Conservation (phyloP, 2,113 vertebrate genomes). For the Passer domesticus region DNA sequence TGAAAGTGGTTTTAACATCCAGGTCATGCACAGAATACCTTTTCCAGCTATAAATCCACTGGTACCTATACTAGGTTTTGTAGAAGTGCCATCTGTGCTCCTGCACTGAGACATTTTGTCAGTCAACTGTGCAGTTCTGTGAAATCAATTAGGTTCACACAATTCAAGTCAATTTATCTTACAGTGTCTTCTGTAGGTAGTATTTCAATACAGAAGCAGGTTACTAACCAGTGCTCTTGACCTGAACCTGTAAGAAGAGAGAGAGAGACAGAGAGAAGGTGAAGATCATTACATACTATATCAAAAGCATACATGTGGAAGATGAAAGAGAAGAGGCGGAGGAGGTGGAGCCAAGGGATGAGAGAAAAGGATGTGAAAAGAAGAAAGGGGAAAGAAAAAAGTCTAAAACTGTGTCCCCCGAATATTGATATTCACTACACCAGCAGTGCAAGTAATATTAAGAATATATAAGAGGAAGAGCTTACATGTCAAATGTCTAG, state of each 20-base stretch:
- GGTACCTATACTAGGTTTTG: conserved; percentile 18
- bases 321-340: conserved; percentile 21
- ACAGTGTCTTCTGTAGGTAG: conserved; percentile 11
- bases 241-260: conserved; percentile 29
- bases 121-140: conserved; percentile 41
- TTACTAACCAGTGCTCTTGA: conserved; percentile 35
- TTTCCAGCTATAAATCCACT: conserved; percentile 1
- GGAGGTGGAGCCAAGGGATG: conserved; percentile 38
- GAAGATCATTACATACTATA: conserved; percentile 1
- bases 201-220: conserved; percentile 21
- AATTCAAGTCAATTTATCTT: conserved; percentile 33
- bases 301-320: conserved; percentile 10
- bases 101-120: conserved; percentile 17
- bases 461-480: not conserved
- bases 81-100: conserved; percentile 48
- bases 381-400: conserved; percentile 37
- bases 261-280: not conserved
- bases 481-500: not conserved
- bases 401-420: not conserved
- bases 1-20: not conserved
- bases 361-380: conserved; percentile 23
- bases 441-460: not conserved
- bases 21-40: not conserved
- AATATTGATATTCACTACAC: not conserved
- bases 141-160: conserved; percentile 51